Conservation (phyloP, 30 jellyfish, hydroid and myxozoan genomes). For the Aurelia aurita complex sp. Pacific region DNA sequence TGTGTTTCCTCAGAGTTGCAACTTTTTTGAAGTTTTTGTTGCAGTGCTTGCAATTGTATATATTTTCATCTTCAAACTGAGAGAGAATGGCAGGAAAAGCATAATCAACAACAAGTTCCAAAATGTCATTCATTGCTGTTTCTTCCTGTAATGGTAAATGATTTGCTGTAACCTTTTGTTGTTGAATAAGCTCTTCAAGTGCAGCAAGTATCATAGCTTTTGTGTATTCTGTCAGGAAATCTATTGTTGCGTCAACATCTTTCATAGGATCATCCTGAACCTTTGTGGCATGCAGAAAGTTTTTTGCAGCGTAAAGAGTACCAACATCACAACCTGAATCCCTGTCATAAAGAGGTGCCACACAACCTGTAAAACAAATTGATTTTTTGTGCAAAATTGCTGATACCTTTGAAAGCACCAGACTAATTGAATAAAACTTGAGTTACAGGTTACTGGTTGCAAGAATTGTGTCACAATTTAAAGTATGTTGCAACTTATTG, state of each 20-base stretch:
- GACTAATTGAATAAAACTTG: background rate
- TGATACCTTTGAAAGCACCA: slow-evolving; percentile 30
- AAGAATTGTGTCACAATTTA: no score
- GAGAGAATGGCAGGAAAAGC: slow-evolving; percentile 4
- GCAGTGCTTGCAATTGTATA: background rate
- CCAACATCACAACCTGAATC: slow-evolving; percentile 20
- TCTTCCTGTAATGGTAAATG: background rate
- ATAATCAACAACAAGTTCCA: slow-evolving; percentile 1
- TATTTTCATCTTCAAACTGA: slow-evolving; percentile 1
- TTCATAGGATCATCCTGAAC: slow-evolving; percentile 35
- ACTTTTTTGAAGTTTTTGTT: background rate
- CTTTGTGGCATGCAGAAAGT: slow-evolving; percentile 41
- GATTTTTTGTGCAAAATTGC: slow-evolving; percentile 4
- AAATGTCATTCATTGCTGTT: background rate
- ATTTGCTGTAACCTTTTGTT: background rate
- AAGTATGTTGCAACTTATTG: no score
- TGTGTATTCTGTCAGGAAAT: background rate
- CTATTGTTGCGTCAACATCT: slow-evolving; percentile 32
- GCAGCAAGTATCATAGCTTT: slow-evolving; percentile 7
- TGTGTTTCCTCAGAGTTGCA: background rate
- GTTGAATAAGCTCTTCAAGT: background rate
- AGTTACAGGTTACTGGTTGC: no score
- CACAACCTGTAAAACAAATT: slow-evolving; percentile 40
- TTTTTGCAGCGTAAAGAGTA: slow-evolving; percentile 29
- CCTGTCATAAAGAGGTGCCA: slow-evolving; percentile 38